A percentile compares a stretch with the other conserved stretches of the same genome.
These are phyloP conservation scores for Diabrotica undecimpunctata DNA, from an alignment of 1,140 invertebrate species.

Conservation along the genomic window DNA sequence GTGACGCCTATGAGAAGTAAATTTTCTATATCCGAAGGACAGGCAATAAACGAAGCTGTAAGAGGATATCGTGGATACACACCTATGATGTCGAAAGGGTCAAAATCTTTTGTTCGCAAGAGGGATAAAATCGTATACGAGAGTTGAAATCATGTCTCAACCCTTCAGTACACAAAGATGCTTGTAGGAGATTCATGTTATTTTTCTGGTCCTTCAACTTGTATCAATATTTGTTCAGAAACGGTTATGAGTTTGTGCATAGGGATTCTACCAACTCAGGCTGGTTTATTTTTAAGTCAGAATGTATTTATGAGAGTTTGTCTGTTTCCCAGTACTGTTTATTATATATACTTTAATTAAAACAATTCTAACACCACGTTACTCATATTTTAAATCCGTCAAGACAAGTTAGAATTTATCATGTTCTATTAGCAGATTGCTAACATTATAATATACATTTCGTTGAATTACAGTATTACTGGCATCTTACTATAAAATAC, in stretches of 20 bases:
- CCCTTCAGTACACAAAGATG: conserved; percentile 13
- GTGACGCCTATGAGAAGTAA: too few relatives aligned
- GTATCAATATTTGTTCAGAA: conserved; percentile 10
- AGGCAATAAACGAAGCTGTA: conserved; percentile 17
- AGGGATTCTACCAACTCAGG: not conserved
- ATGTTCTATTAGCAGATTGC: too few relatives aligned
- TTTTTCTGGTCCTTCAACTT: conserved; percentile 1
- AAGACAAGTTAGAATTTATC: too few relatives aligned
- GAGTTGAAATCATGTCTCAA: conserved; percentile 8
- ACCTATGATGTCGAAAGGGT: conserved; percentile 11
- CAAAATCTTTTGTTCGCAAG: conserved; percentile 11
- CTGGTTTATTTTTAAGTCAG: not conserved
- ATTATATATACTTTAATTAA: too few relatives aligned
- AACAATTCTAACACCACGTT: too few relatives aligned
- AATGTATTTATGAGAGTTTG: not conserved
- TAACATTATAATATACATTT: too few relatives aligned
- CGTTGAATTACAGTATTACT: too few relatives aligned
- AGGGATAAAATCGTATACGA: conserved; percentile 8
- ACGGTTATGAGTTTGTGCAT: not conserved
- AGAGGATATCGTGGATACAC: not conserved
- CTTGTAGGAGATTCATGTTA: conserved; percentile 5
- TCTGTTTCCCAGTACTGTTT: not conserved
- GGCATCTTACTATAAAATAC: too few relatives aligned
- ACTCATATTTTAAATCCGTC: too few relatives aligned
- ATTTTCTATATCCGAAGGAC: conserved; percentile 18